Percentiles rank a stretch among this genome's conserved stretches.
These are phyloP conservation scores for Platygyra sinensis DNA, from an alignment of 64 coral and sea anemone genomes.

Conservation along the genomic window DNA sequence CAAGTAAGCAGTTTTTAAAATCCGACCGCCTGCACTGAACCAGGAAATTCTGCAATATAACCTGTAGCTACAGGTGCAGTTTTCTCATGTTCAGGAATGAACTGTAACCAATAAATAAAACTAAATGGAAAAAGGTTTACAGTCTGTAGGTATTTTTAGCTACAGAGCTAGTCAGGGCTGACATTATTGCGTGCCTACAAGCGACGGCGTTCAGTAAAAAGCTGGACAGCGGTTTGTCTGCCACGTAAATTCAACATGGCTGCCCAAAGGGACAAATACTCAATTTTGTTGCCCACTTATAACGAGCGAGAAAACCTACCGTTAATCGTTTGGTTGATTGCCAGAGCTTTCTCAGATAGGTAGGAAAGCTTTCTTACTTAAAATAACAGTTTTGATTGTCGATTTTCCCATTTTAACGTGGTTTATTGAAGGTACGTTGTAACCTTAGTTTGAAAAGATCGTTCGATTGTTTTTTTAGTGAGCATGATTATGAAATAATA, in stretches of 20 bases:
- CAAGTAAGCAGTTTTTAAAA: too few species aligned
- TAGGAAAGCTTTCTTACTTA: slow-evolving; percentile 1
- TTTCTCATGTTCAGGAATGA: too few species aligned
- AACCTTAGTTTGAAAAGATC: not conserved
- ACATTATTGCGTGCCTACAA: not conserved
- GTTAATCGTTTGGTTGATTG: slow-evolving; percentile 94
- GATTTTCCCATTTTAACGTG: not conserved
- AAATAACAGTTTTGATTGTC: not conserved
- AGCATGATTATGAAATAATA: slow-evolving; percentile 94
- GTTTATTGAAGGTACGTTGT: too few species aligned
- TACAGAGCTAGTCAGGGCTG: too few species aligned
- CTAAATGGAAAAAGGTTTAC: too few species aligned
- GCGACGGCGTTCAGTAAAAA: not conserved
- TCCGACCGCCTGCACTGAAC: too few species aligned
- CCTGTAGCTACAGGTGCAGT: too few species aligned
- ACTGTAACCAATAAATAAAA: too few species aligned
- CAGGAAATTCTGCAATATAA: too few species aligned
- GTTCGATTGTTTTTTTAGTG: slow-evolving; percentile 43
- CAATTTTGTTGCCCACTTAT: slow-evolving; percentile 94
- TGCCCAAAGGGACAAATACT: slow-evolving; percentile 85
- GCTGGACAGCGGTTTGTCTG: slow-evolving; percentile 27
- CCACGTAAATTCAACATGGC: slow-evolving; percentile 92
- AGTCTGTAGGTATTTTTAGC: too few species aligned
- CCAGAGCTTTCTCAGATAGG: slow-evolving; percentile 85
- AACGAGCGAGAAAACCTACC: slow-evolving; percentile 98